phyloP scores from a whole-genome alignment of 2,888 invertebrate species.

The Pasiphila rectangulata region DNA sequence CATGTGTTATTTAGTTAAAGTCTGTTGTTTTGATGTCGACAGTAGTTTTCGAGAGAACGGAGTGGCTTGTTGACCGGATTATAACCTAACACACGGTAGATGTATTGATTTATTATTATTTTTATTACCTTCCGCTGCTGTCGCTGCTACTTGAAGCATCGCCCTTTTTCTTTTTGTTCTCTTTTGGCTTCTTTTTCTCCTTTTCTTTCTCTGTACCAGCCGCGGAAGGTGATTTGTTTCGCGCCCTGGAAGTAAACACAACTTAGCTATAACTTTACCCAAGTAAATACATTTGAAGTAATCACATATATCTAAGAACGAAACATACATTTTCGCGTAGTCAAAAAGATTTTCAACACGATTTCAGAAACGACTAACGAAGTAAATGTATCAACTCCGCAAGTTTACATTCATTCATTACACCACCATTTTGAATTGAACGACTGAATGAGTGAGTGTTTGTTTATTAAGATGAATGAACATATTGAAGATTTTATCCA shows the following conservation, averaged over 20 bases:
- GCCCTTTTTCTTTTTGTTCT: slow-evolving; percentile 83
- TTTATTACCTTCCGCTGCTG: slow-evolving; percentile 84
- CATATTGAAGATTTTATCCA: background rate
- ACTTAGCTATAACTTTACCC: slow-evolving; percentile 1
- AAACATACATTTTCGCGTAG: slow-evolving; percentile 23
- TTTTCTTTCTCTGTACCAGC: slow-evolving; percentile 79
- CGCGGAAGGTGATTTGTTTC: slow-evolving; percentile 86
- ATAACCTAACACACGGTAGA: slow-evolving; percentile 19
- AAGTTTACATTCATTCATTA: background rate
- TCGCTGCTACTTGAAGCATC: slow-evolving; percentile 90
- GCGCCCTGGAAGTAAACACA: slow-evolving; percentile 81
- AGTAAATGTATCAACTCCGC: background rate
- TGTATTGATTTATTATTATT: background rate
- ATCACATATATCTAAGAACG: background rate
- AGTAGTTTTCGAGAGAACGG: too few relatives aligned
- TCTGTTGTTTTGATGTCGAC: too few relatives aligned
- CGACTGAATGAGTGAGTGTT: slow-evolving; percentile 16
- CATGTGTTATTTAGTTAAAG: too few relatives aligned
- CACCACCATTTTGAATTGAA: slow-evolving; percentile 15
- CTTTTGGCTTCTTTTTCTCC: slow-evolving; percentile 84
- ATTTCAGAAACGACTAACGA: slow-evolving; percentile 1
- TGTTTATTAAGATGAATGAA: slow-evolving; percentile 2
- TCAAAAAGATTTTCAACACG: background rate
- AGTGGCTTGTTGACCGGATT: background rate
- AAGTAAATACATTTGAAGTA: background rate